Base-by-base conservation (phyloP, 2,113 vertebrate species). In the Pleuronectes platessa region DNA sequence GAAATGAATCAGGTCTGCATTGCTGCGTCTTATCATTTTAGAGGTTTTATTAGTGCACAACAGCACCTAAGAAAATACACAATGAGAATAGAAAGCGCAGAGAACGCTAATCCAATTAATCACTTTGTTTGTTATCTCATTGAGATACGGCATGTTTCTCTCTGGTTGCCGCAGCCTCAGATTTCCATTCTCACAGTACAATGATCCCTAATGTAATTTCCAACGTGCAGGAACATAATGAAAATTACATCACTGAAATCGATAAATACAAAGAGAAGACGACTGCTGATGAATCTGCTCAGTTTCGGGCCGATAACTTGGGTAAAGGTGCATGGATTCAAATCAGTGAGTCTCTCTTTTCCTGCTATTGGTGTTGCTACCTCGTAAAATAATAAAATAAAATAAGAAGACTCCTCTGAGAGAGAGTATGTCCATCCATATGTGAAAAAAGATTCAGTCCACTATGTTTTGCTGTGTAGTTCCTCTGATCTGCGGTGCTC, bases 381-480 rank as follows among this genome's bases (percentile, higher is more conserved):
- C 71, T 55, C 0, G 31, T 31, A 31, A 27, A 31, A 31, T 31
- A 31, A 2, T 37, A 37, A 51, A 76, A 61, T 66, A 51, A 61
- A 71, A 85, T 82, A 23, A 23, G 42, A 17, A 2, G 6, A n/a
- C 6, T 84, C 37, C 31, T 74, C 23, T 56, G 55, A 49, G 53
- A 47, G 67, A 6, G 7, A 35, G 26, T 67, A 27, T 63, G 71
- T 58, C 55, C 5, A 13, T 74, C 68, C 55, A 63, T 14, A n/a
- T 35, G 31, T 72, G 67, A 61, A 66, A 61, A 63, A 7, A 31
- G 31, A 31, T 31, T 31, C 31, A 31, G 60, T 6, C 26, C 35
- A 78, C 26, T 12, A 61, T 12, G 45, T 40, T 79, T 35, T 53
- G 65, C 35, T 83, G 62, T 62, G 70, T 47, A 51, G 68, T 60